A percentile compares a stretch with the other conserved stretches of the same genome.
These are phyloP conservation scores for Ariolimax columbianus DNA, from an alignment of 2,888 invertebrate species.

Conservation along the genomic window DNA sequence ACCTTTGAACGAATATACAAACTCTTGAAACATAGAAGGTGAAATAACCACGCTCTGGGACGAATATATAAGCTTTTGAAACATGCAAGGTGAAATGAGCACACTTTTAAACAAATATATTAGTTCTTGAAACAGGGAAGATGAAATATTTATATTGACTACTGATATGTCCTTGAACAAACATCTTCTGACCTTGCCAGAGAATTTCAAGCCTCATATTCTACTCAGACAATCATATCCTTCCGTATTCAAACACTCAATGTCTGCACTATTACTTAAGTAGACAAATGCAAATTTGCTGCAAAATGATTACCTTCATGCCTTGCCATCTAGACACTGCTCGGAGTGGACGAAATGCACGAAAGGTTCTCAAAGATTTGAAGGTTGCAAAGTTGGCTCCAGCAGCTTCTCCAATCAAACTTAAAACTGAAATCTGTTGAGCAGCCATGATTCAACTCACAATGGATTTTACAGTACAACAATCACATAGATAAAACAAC, in stretches of 20 bases:
- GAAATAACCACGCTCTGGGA: too few relatives aligned
- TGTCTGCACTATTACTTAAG: neutral
- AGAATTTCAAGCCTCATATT: neutral
- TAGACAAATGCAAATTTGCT: neutral
- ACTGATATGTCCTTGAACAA: too few relatives aligned
- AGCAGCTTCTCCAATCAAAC: constrained; percentile 88
- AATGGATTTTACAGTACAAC: neutral
- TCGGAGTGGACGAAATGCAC: constrained; percentile 94
- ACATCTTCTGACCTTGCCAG: too few relatives aligned
- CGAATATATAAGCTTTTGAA: too few relatives aligned
- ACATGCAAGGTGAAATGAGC: too few relatives aligned
- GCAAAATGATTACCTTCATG: constrained; percentile 85
- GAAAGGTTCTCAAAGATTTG: constrained; percentile 91
- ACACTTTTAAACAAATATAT: too few relatives aligned
- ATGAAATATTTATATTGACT: too few relatives aligned
- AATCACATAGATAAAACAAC: too few relatives aligned
- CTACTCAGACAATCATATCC: neutral
- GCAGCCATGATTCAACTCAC: neutral
- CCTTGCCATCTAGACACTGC: constrained; percentile 98
- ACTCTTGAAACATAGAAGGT: too few relatives aligned
- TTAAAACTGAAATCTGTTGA: constrained; percentile 78
- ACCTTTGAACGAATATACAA: too few relatives aligned
- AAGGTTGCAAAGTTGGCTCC: constrained; percentile 88
- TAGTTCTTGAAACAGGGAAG: too few relatives aligned
- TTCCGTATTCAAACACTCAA: neutral